Evolutionary conservation across 2,113 vertebrate genomes (phyloP), one percentile per base, ranked within the genome.

Genomic region (Hippolais icterina): DNA sequence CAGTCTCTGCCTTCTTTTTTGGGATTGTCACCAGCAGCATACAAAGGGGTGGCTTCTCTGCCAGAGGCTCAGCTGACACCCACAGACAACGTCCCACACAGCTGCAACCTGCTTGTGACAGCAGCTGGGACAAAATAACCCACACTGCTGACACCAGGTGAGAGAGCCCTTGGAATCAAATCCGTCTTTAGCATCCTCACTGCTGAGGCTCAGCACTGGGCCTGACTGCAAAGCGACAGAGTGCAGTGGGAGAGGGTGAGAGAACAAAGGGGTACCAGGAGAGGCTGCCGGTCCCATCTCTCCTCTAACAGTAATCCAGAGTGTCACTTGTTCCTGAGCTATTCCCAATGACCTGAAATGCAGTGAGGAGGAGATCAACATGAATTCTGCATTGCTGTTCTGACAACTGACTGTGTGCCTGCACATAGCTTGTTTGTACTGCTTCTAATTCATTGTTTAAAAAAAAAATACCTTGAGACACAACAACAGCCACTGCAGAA

Each of bases 291-390:
- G 90, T 16, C 93, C 83, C 42, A 35, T 46, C 63, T 70, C 54
- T 60, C 60, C 54, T 49, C 52, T 56, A 10, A 69, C 88, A 83
- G 63, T 93, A 93, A 94, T 90, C 63, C 12, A 28, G 59, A 52
- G 28, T 83, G 90, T 76, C 82, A 92, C 69, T 94, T 96, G 71
- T 39, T 94, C 71, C 94, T 74, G 83, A 80, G 54, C 71, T 74
- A 21, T 69, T 93, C 66, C 68, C 70, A 57, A 11, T 56, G 91
- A 88, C 90, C 90, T 91, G 76, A 77, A 91, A 92, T 17, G 31
- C 82, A 88, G 76, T 10, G 79, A 93, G 76, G 63, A 88, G 46
- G 52, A 83, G 5, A 86, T 80, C 94, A 94, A 56, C 75, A 83
- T 54, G 65, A 88, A 80, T 90, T 83, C 90, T 92, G 71, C 46